Conservation (phyloP, 2,113 vertebrate genomes). For the Rousettus leschenaultii region DNA sequence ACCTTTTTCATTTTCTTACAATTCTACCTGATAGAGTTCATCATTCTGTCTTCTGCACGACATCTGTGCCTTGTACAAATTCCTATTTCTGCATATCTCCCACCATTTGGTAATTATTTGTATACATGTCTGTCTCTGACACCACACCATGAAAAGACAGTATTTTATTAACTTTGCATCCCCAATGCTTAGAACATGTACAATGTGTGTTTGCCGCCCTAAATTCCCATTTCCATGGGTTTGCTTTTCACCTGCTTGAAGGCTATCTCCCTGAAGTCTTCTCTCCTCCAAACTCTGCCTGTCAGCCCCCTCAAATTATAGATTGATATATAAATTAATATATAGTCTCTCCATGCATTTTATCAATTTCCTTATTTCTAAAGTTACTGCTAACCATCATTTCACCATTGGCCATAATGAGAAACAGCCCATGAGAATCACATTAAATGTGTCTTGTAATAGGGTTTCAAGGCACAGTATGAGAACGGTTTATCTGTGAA, state of each 20-base stretch:
- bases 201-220: not conserved
- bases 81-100: not conserved
- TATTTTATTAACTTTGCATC: not conserved
- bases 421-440: constrained; percentile 8
- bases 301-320: not conserved
- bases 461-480: not conserved
- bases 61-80: not conserved
- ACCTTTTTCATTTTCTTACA: constrained; percentile 1
- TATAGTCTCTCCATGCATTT: not conserved
- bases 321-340: not conserved
- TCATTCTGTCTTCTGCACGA: not conserved
- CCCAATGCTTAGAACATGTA: not conserved
- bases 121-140: not conserved
- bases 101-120: not conserved
- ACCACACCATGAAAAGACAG: not conserved
- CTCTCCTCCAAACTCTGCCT: not conserved
- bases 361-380: constrained; percentile 5
- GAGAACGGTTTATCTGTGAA: not conserved
- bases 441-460: not conserved
- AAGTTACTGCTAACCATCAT: not conserved
- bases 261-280: not conserved
- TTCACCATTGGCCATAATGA: not conserved
- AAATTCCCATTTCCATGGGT: not conserved
- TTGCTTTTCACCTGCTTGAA: not conserved
- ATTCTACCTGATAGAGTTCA: not conserved